Evolutionary conservation across 2,888 invertebrate genomes (phyloP).

Genomic region (Drosophila stalkeri): DNA sequence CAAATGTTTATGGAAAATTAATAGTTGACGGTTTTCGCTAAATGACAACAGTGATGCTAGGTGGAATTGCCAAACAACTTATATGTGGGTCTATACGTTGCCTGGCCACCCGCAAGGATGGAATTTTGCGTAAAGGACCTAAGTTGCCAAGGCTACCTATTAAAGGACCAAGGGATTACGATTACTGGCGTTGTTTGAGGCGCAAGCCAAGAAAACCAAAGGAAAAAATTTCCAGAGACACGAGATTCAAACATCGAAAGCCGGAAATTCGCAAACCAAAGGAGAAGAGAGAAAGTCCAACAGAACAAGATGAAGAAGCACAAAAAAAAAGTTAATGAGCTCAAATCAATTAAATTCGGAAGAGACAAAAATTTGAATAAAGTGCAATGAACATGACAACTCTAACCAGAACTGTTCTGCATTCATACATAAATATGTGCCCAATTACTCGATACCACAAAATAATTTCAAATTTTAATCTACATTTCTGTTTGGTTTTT

Average conservation of each 20-base stretch:
- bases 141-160: slow-evolving; percentile 40
- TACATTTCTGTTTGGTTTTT: too few relatives aligned
- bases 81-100: slow-evolving; percentile 7
- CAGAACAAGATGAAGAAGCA: slow-evolving; percentile 1
- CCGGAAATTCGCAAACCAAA: slow-evolving; percentile 20
- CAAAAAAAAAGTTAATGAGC: neutral
- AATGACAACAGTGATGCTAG: slow-evolving; percentile 2
- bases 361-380: slow-evolving; percentile 1
- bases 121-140: slow-evolving; percentile 17
- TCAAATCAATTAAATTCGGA: neutral
- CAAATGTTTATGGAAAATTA: neutral
- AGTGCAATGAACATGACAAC: neutral
- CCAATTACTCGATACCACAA: neutral
- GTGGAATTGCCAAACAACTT: neutral
- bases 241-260: slow-evolving; percentile 2
- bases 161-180: slow-evolving; percentile 53
- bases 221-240: neutral
- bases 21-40: neutral
- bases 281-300: slow-evolving; percentile 3
- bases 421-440: neutral
- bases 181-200: slow-evolving; percentile 40
- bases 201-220: slow-evolving; percentile 19
- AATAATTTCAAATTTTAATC: too few relatives aligned
- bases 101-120: slow-evolving; percentile 29
- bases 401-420: neutral